Base-by-base conservation (phyloP, 2,888 invertebrate species). In the Gonocerus acuteangulatus region DNA sequence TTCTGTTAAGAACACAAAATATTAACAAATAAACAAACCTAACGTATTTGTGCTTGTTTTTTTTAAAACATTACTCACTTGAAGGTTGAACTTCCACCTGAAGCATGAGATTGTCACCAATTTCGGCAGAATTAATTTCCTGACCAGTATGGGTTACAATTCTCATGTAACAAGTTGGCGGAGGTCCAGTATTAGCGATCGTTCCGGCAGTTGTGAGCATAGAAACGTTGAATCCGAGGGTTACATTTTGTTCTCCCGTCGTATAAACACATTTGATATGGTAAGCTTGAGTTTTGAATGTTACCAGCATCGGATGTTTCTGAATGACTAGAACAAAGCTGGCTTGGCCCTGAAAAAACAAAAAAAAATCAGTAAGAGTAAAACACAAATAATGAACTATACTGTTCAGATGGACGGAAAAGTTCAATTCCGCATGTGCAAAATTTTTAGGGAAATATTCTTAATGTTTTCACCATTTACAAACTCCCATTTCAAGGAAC, bases 221-320 rank as follows among this genome's bases (percentile, higher is more conserved):
- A 9, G 93, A 93, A 7, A 94, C 94, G 73, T 95, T 95, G 74
- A 94, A 93, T 44, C 94, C 94, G 36, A 93, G 78, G 0, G 90
- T 92, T 1, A 95, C 90, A 69, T 90, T 92, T 74, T 91, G 90
- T 73, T 92, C 92, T 64, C 92, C 93, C 0, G 92, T 93, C 74
- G 93, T 90, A 74, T 95, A 95, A 60, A 93, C 87, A 74, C 95
- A 95, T 74, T 91, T 91, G 67, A 96, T 92, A 75, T 95, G 92
- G 78, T 95, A 96, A 1, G 95, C 95, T 74, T 94, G 92, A 3
- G 95, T 93, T 71, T 90, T 89, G 73, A 89, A 90, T 0, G 95
- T 96, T 54, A 95, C 87, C 57, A 96, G 80, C 78, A 92, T 92
- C 0, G 94, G 93, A 82, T 96, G 95, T 76, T 93, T 92, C 73